Base-by-base conservation (phyloP, 2,888 invertebrate genomes). In the Baccha elongata region DNA sequence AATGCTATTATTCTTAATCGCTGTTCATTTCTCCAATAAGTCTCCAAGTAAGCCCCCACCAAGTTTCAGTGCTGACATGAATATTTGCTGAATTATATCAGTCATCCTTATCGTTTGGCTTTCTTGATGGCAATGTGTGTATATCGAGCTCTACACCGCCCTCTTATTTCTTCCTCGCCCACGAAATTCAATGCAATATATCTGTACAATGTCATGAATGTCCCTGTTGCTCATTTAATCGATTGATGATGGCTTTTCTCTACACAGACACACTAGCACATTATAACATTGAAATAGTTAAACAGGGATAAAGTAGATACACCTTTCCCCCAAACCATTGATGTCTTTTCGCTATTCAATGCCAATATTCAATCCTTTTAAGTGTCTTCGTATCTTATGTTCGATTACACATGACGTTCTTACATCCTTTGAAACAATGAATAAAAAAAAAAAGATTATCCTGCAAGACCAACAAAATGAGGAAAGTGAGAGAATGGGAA, bases 151-250 rank as follows among this genome's bases (percentile, higher is more conserved):
- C 48, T 0, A 11, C 4, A 21, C 37, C 15, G 32, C 35, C 19
- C 19, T 13, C 5, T 35, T 21, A 64, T 48, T 7, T 21, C 13
- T 23, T 60, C 50, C 55, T 64, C 60, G 26, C 44, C 53, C 21
- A 48, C 62, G n/a, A 42, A 60, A 32, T 67, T n/a, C 58, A 52
- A 46, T 81, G 58, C 78, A 72, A 78, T 72, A 60, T 62, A 72
- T 62, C 29, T 60, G 40, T 23, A 65, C 46, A 62, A 48, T 37
- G 62, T 53, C 53, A 83, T 83, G 83, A 83, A 73, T 73, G 64
- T 73, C 62, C 83, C 83, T 83, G 83, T 83, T 83, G 83, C 83
- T 76, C 78, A 78, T 83, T 83, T 78, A 83, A 83, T 83, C 83
- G 78, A 83, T 83, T 83, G 78, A 83, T 83, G 78, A 83, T 83